These are phyloP conservation scores for Matsumyia berberina DNA, from an alignment of 2,888 invertebrate genomes.

Conservation along the genomic window DNA sequence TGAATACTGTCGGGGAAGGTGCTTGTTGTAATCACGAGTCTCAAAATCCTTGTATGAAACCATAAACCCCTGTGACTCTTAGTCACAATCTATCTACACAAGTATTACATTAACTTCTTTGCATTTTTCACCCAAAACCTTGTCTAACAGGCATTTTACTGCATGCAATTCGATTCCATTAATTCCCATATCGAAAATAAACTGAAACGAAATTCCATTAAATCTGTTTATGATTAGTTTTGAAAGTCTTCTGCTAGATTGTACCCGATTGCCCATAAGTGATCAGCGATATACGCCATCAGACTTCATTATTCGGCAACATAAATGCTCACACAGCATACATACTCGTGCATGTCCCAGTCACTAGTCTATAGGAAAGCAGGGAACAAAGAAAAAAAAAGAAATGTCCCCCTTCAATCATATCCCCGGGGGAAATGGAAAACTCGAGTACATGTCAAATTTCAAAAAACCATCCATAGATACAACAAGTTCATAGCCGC, in stretches of 20 bases:
- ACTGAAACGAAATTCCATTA: constrained; percentile 52
- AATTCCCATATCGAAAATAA: constrained; percentile 53
- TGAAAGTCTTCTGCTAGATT: constrained; percentile 34
- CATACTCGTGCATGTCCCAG: too few relatives aligned
- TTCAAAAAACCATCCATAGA: constrained; percentile 54
- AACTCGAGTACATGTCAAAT: constrained; percentile 55
- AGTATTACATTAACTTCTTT: too few relatives aligned
- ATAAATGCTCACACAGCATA: neutral
- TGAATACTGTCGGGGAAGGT: too few relatives aligned
- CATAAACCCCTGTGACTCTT: too few relatives aligned
- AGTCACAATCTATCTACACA: too few relatives aligned
- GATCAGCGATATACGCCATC: constrained; percentile 58
- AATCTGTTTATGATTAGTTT: constrained; percentile 55
- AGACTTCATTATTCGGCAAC: constrained; percentile 30
- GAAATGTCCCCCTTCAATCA: constrained; percentile 43
- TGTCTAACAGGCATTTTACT: too few relatives aligned
- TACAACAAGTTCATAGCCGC: constrained; percentile 46
- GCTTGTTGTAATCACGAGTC: too few relatives aligned
- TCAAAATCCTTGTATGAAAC: too few relatives aligned
- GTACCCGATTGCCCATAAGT: constrained; percentile 48
- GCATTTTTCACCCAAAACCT: too few relatives aligned
- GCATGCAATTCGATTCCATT: constrained; percentile 49
- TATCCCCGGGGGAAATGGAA: constrained; percentile 38
- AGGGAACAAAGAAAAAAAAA: neutral
- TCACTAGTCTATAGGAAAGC: neutral